These are phyloP conservation scores for Nebria ingens DNA, from an alignment of 1,140 invertebrate species.

Conservation along the genomic window DNA sequence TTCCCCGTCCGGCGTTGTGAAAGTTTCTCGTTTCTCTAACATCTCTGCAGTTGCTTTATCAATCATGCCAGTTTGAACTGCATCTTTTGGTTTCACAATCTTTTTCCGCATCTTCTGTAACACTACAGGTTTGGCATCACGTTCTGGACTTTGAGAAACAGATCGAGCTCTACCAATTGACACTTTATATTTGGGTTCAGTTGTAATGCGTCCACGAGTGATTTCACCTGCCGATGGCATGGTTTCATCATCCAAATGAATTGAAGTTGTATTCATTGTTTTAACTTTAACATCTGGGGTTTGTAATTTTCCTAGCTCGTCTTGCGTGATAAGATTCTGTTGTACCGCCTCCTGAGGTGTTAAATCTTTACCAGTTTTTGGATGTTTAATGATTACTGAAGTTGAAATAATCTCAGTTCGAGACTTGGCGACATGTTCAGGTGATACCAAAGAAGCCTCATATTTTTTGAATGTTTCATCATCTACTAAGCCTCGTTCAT, in stretches of 20 bases:
- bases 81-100: constrained; percentile 58
- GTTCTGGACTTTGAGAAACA: constrained; percentile 40
- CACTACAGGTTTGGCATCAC: constrained; percentile 56
- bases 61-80: constrained; percentile 59
- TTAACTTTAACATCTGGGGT: constrained; percentile 24
- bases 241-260: constrained; percentile 32
- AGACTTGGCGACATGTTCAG: constrained; percentile 20
- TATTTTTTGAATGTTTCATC: constrained; percentile 45
- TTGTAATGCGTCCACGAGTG: constrained; percentile 45
- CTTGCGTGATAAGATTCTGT: constrained; percentile 38
- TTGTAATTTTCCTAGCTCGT: constrained; percentile 27
- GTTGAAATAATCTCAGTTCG: neutral
- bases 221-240: constrained; percentile 42
- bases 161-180: constrained; percentile 47
- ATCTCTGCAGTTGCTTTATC: constrained; percentile 61
- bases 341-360: constrained; percentile 43
- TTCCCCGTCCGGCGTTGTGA: constrained; percentile 43
- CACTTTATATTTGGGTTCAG: constrained; percentile 58
- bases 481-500: constrained; percentile 67
- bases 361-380: constrained; percentile 39
- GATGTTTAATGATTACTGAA: constrained; percentile 32
- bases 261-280: constrained; percentile 26
- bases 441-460: constrained; percentile 29
- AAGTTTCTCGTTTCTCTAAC: constrained; percentile 48
- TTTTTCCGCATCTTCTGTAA: constrained; percentile 69